These are phyloP conservation scores for Pygmarrhopalites habei DNA, from an alignment of 1,140 invertebrate species.

Conservation along the genomic window DNA sequence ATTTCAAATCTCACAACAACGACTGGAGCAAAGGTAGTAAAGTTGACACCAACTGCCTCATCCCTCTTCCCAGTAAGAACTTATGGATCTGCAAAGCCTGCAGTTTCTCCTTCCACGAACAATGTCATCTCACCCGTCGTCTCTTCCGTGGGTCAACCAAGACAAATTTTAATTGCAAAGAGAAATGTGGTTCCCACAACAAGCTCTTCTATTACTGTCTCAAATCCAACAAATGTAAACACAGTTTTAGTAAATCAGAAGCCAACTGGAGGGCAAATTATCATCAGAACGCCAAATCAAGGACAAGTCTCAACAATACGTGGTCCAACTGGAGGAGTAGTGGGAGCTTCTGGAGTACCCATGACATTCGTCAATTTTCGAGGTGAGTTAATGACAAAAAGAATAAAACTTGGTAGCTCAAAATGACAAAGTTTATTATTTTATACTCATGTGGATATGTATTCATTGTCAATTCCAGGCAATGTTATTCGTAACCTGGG, in stretches of 20 bases:
- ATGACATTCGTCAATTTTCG: slow-evolving; percentile 21
- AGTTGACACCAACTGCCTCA: slow-evolving; percentile 10
- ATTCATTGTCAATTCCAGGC: too few relatives aligned
- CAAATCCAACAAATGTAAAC: not conserved
- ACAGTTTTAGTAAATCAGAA: slow-evolving; percentile 9
- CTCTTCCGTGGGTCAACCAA: slow-evolving; percentile 1
- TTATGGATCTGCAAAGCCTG: slow-evolving; percentile 22
- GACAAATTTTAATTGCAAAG: slow-evolving; percentile 27
- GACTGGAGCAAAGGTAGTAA: not conserved
- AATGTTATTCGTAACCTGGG: slow-evolving; percentile 2
- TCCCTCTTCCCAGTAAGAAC: slow-evolving; percentile 24
- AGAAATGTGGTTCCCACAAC: slow-evolving; percentile 8
- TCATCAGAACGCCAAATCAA: slow-evolving; percentile 9
- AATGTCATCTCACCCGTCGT: too few relatives aligned
- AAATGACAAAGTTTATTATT: too few relatives aligned
- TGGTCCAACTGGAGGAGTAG: not conserved
- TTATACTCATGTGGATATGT: too few relatives aligned
- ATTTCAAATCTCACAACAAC: not conserved
- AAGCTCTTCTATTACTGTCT: not conserved
- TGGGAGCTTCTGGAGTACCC: not conserved
- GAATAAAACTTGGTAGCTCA: too few relatives aligned
- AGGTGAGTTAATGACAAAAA: not conserved
- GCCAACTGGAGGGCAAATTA: not conserved
- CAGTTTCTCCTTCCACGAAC: not conserved
- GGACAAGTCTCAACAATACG: too few relatives aligned